Evolutionary conservation across 2,888 invertebrate genomes (phyloP).

Genomic region (Pollenia griseotomentosa): DNA sequence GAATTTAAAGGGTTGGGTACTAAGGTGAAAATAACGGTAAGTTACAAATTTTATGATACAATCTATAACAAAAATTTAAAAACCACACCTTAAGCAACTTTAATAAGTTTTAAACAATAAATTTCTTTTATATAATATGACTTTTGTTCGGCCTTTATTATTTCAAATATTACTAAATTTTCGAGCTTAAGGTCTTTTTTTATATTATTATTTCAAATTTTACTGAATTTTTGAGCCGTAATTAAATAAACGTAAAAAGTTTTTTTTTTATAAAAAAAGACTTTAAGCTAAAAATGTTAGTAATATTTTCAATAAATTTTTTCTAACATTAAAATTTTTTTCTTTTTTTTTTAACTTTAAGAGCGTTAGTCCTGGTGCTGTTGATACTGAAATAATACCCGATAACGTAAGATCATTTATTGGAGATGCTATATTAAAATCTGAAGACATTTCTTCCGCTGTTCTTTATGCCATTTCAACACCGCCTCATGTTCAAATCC

Average conservation of each 20-base stretch:
- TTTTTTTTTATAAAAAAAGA: too few species aligned
- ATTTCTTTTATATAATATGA: too few species aligned
- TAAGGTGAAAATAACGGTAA: conserved; percentile 76
- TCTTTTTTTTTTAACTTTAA: not conserved
- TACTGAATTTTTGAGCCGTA: too few species aligned
- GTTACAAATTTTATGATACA: not conserved
- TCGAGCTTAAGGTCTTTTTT: too few species aligned
- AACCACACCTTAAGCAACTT: too few species aligned
- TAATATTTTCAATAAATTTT: not conserved
- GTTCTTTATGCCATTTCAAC: conserved; percentile 67
- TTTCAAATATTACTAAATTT: too few species aligned
- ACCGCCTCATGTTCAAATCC: conserved; percentile 72
- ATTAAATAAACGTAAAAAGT: too few species aligned
- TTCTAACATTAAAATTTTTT: not conserved
- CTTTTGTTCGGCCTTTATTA: too few species aligned
- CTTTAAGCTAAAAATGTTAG: too few species aligned
- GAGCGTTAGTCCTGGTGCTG: conserved; percentile 75
- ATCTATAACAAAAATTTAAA: too few species aligned
- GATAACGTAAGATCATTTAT: conserved; percentile 60
- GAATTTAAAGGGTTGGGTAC: conserved; percentile 77
- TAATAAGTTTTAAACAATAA: too few species aligned
- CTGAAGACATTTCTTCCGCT: conserved; percentile 73
- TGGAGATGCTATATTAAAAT: conserved; percentile 73
- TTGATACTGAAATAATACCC: conserved; percentile 80
- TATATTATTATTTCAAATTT: too few species aligned